phyloP scores from a whole-genome alignment of 2,888 invertebrate genomes.

The Thera obeliscata region DNA sequence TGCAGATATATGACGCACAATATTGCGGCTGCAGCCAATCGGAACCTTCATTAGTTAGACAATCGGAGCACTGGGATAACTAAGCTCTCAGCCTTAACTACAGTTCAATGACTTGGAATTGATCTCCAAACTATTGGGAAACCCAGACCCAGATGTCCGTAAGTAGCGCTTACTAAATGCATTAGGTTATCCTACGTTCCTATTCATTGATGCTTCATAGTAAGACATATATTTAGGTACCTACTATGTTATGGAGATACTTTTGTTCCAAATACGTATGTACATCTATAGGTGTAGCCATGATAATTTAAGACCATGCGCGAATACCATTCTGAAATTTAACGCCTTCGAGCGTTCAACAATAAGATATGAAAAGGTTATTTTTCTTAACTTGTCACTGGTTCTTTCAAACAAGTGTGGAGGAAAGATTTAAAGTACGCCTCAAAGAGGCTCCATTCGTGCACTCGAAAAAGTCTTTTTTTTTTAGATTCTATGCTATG shows the following conservation, averaged over 20 bases:
- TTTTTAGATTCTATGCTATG: no score
- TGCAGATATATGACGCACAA: conserved; percentile 4
- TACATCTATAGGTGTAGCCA: no score
- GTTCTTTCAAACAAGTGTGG: no score
- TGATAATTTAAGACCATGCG: no score
- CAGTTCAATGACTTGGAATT: conserved; percentile 28
- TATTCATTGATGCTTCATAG: neutral
- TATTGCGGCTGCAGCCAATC: neutral
- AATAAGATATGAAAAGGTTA: no score
- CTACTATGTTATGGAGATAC: neutral
- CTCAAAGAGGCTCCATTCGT: no score
- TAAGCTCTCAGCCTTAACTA: conserved; percentile 23
- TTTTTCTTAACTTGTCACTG: no score
- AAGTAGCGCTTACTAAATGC: conserved; percentile 28
- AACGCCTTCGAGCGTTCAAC: no score
- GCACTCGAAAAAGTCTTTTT: no score
- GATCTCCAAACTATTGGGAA: conserved; percentile 33
- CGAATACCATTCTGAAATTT: no score
- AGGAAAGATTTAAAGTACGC: no score
- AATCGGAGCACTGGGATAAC: conserved; percentile 21
- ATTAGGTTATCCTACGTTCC: conserved; percentile 16
- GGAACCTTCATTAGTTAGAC: conserved; percentile 14
- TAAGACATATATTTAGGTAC: neutral
- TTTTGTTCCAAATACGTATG: neutral
- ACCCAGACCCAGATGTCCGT: conserved; percentile 27